phyloP scores from a whole-genome alignment of 2,797 vertebrate genomes.

The Chiroxiphia lanceolata region DNA sequence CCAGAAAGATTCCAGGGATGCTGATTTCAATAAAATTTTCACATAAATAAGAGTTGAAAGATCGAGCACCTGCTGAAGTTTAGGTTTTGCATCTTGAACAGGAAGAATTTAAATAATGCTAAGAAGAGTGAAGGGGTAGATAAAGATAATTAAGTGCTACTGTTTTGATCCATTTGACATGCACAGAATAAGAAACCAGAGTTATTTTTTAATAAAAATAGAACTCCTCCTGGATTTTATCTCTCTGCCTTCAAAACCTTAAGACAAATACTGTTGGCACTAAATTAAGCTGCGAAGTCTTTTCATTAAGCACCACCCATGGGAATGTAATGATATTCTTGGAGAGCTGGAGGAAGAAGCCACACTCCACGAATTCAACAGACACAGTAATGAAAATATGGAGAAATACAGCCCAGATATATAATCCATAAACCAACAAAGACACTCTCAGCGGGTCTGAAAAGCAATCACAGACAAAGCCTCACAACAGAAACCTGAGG shows the following conservation, averaged over 20 bases:
- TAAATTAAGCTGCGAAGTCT: constrained; percentile 59
- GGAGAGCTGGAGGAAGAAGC: background rate
- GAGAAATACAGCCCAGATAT: background rate
- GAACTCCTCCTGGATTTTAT: constrained; percentile 55
- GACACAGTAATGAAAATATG: background rate
- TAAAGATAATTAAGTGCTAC: constrained; percentile 58
- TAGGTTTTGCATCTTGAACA: background rate
- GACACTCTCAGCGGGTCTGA: background rate
- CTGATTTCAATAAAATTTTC: background rate
- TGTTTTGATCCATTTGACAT: constrained; percentile 53
- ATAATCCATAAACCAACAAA: constrained; percentile 21
- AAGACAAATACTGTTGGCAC: constrained; percentile 37
- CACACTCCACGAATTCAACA: background rate
- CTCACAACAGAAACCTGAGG: background rate
- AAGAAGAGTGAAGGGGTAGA: background rate
- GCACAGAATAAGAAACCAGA: constrained; percentile 14
- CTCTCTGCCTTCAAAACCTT: constrained; percentile 34
- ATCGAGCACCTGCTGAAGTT: background rate
- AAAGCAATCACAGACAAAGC: background rate
- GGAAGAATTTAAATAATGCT: constrained; percentile 19
- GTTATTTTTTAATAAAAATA: constrained; percentile 61
- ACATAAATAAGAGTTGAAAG: background rate
- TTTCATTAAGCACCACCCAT: constrained; percentile 52
- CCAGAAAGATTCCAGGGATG: background rate
- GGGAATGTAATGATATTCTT: constrained; percentile 25